phyloP scores from a whole-genome alignment of 1,140 invertebrate genomes.

The Probaryconus sp. region DNA sequence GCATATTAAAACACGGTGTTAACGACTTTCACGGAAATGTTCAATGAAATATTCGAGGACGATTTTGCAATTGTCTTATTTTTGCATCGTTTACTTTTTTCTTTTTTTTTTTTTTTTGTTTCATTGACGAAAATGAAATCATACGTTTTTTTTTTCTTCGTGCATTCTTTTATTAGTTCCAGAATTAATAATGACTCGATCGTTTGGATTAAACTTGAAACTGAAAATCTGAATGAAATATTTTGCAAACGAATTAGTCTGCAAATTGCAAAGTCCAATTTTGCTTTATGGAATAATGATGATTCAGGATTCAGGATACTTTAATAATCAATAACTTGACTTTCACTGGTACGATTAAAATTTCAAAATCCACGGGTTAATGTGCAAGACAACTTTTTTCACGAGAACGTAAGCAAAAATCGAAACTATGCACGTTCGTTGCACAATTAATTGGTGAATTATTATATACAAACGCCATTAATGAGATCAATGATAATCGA shows the following conservation, averaged over 20 bases:
- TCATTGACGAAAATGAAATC: background rate
- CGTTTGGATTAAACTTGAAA: too few relatives aligned
- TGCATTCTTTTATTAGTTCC: too few relatives aligned
- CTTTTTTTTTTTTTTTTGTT: too few relatives aligned
- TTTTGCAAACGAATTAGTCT: too few relatives aligned
- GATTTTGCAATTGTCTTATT: slow-evolving; percentile 17
- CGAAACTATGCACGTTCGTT: background rate
- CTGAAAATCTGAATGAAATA: too few relatives aligned
- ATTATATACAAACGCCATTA: background rate
- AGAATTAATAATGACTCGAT: too few relatives aligned
- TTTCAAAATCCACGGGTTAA: background rate
- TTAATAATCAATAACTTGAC: slow-evolving; percentile 14
- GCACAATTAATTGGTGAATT: background rate
- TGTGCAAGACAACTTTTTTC: background rate
- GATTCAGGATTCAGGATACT: too few relatives aligned
- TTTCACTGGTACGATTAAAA: slow-evolving; percentile 28
- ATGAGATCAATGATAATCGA: slow-evolving; percentile 18
- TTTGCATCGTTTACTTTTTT: background rate
- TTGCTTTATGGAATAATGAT: too few relatives aligned
- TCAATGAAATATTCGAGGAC: slow-evolving; percentile 22
- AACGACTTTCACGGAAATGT: slow-evolving; percentile 32
- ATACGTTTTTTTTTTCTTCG: too few relatives aligned
- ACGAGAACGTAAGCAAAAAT: slow-evolving; percentile 13
- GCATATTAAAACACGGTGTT: slow-evolving; percentile 1
- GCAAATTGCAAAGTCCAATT: too few relatives aligned